Conservation (phyloP, 2,797 vertebrate genomes). For the Sebastes matsubarae region DNA sequence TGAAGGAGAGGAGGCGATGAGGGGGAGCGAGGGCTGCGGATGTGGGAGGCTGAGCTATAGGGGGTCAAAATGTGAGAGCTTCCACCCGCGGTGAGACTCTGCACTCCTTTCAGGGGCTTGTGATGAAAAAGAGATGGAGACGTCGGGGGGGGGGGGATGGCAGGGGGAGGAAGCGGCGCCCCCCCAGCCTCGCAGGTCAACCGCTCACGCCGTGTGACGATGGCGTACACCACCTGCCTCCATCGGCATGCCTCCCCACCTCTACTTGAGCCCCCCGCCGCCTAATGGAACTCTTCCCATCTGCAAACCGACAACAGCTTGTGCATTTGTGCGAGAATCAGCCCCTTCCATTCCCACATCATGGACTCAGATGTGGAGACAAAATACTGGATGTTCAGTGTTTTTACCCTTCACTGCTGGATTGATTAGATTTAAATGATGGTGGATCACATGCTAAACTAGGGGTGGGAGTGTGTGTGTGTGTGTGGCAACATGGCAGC, state of each 20-base stretch:
- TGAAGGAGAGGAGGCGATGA: slow-evolving; percentile 18
- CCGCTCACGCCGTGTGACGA: slow-evolving; percentile 22
- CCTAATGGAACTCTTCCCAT: slow-evolving; percentile 51
- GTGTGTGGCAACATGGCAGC: slow-evolving; percentile 11
- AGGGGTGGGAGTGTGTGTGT: too few species aligned
- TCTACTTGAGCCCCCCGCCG: slow-evolving; percentile 21
- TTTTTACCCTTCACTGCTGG: neutral
- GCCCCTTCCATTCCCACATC: slow-evolving; percentile 8
- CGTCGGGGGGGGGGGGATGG: slow-evolving; percentile 21
- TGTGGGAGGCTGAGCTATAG: slow-evolving; percentile 47
- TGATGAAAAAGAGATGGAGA: slow-evolving; percentile 67
- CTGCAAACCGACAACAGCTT: slow-evolving; percentile 35
- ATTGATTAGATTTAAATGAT: slow-evolving; percentile 17
- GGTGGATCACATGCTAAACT: neutral
- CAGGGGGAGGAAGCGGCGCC: neutral
- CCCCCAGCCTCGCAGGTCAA: slow-evolving; percentile 48
- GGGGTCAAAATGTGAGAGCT: slow-evolving; percentile 70
- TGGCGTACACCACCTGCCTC: slow-evolving; percentile 35
- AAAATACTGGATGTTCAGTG: neutral
- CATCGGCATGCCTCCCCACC: neutral
- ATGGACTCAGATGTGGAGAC: neutral
- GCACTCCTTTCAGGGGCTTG: slow-evolving; percentile 44
- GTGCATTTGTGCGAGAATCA: slow-evolving; percentile 27
- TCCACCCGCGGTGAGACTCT: slow-evolving; percentile 55
- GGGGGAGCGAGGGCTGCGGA: neutral